These are phyloP conservation scores for Neoniphon sammara DNA, from an alignment of 2,797 vertebrate genomes.

Conservation along the genomic window DNA sequence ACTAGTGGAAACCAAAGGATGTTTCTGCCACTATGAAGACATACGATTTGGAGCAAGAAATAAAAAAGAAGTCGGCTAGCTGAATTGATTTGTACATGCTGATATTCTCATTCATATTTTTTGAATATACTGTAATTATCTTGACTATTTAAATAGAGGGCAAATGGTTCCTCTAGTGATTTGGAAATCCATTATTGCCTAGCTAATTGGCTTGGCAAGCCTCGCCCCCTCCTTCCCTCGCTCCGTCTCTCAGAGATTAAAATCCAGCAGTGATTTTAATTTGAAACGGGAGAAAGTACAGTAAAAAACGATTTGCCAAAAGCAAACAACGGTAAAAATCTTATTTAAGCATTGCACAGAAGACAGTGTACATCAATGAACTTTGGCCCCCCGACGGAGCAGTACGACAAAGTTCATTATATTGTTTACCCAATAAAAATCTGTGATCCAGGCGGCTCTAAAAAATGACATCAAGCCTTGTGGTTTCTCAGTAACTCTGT, in stretches of 20 bases:
- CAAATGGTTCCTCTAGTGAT: slow-evolving; percentile 80
- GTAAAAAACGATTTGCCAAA: slow-evolving; percentile 40
- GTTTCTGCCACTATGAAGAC: slow-evolving; percentile 24
- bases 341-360: slow-evolving; percentile 14
- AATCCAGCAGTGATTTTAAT: slow-evolving; percentile 72
- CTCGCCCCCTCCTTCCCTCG: slow-evolving; percentile 51
- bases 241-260: slow-evolving; percentile 72
- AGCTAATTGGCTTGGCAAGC: slow-evolving; percentile 78
- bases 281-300: slow-evolving; percentile 63
- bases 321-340: slow-evolving; percentile 13
- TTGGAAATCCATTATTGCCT: slow-evolving; percentile 81
- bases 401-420: not conserved
- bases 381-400: slow-evolving; percentile 18
- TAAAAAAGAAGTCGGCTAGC: slow-evolving; percentile 38
- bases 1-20: not conserved
- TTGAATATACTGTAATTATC: slow-evolving; percentile 83
- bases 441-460: not conserved
- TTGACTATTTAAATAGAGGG: slow-evolving; percentile 80
- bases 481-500: not conserved
- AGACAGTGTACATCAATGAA: slow-evolving; percentile 19
- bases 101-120: slow-evolving; percentile 76
- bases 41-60: slow-evolving; percentile 33
- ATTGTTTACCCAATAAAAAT: not conserved
- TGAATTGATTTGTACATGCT: slow-evolving; percentile 77
- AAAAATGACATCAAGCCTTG: not conserved